Evolutionary conservation across 2,888 invertebrate genomes (phyloP).

Genomic region (Atethmia centrago): DNA sequence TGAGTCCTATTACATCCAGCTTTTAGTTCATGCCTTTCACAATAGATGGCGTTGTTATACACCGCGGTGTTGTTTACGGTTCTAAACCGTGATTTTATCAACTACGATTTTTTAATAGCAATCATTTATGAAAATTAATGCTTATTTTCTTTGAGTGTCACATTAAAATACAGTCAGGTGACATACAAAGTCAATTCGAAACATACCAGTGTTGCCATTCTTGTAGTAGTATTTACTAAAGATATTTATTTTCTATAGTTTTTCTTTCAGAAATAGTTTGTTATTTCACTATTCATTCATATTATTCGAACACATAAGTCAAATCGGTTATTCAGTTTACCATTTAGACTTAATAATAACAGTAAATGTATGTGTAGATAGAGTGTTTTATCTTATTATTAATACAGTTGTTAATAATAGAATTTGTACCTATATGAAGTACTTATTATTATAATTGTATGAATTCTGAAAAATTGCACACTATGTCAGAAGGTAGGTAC

Average conservation of each 20-base stretch:
- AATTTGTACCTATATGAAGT: not conserved
- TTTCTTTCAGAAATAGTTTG: not conserved
- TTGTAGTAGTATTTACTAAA: not conserved
- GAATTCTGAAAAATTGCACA: not conserved
- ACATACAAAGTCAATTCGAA: not conserved
- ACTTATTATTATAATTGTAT: not conserved
- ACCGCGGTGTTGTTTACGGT: no score
- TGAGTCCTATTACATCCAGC: not conserved
- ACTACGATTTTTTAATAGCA: not conserved
- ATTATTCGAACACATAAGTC: not conserved
- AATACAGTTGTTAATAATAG: not conserved
- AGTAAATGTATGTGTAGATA: not conserved
- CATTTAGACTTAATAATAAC: conserved; percentile 2
- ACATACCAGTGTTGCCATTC: not conserved
- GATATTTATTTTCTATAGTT: not conserved
- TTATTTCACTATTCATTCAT: not conserved
- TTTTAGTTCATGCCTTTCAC: conserved; percentile 6
- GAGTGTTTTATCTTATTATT: not conserved
- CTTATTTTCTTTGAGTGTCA: not conserved
- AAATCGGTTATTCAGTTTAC: not conserved
- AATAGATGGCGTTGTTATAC: conserved; percentile 41
- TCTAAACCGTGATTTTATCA: conserved; percentile 1
- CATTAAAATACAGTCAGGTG: not conserved
- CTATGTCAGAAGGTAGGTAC: not conserved
- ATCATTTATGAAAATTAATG: not conserved